phyloP scores from a whole-genome alignment of 1,140 invertebrate genomes.

The Microplitis mediator region DNA sequence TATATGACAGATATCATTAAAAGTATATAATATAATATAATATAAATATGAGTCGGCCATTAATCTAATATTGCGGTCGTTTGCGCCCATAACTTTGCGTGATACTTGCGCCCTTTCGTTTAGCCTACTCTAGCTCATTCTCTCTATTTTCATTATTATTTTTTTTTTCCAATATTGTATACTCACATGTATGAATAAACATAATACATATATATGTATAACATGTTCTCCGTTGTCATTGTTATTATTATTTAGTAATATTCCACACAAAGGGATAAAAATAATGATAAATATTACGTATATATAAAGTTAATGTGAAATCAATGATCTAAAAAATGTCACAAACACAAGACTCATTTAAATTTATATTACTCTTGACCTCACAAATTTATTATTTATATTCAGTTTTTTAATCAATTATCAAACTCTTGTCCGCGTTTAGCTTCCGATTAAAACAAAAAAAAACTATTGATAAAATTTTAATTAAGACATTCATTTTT shows the following conservation, averaged over 20 bases:
- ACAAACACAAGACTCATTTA: too few species aligned
- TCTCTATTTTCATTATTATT: conserved; percentile 24
- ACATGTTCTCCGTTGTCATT: too few species aligned
- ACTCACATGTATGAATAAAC: conserved; percentile 27
- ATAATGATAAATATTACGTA: conserved; percentile 12
- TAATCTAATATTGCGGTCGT: conserved; percentile 50
- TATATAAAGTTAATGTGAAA: conserved; percentile 41
- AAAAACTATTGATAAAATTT: too few species aligned
- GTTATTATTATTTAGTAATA: not conserved
- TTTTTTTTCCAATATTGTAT: not conserved
- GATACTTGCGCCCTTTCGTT: conserved; percentile 34
- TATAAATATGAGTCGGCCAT: conserved; percentile 44
- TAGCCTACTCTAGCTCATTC: conserved; percentile 6
- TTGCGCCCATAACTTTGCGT: conserved; percentile 44
- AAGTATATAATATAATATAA: not conserved
- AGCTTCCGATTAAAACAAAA: too few species aligned
- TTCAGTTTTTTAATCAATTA: too few species aligned
- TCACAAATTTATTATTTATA: not conserved
- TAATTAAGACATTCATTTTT: too few species aligned
- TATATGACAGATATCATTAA: not conserved
- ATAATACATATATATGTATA: not conserved
- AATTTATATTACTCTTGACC: not conserved
- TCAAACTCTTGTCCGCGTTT: too few species aligned
- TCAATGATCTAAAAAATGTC: conserved; percentile 33
- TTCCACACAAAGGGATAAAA: not conserved